Evolutionary conservation across 2,888 invertebrate species (phyloP).

Genomic region (Resseliella maxima): DNA sequence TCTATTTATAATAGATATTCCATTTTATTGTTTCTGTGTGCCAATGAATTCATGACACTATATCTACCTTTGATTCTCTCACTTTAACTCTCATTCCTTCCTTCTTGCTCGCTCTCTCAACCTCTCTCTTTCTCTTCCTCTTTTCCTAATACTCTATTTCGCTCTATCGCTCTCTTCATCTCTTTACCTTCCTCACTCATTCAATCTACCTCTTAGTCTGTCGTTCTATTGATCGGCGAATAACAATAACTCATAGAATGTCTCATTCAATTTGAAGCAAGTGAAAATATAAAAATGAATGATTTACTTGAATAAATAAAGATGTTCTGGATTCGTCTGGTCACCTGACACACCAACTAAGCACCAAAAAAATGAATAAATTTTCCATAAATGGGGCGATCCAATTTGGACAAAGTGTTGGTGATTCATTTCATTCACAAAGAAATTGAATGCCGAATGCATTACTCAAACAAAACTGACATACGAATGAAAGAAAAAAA

Average conservation of each 20-base stretch:
- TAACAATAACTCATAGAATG: background rate
- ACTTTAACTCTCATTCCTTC: too few species aligned
- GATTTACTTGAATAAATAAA: conserved; percentile 51
- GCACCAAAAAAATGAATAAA: conserved; percentile 2
- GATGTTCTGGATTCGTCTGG: conserved; percentile 30
- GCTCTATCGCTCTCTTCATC: too few species aligned
- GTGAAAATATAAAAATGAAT: background rate
- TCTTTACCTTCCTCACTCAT: too few species aligned
- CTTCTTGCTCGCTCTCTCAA: background rate
- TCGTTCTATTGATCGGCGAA: too few species aligned
- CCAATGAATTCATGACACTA: background rate
- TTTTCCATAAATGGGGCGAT: conserved; percentile 29
- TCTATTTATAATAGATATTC: background rate
- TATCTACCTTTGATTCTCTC: too few species aligned
- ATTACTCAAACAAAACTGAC: too few species aligned
- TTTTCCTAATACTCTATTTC: too few species aligned
- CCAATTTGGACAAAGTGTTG: conserved; percentile 15
- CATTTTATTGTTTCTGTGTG: background rate
- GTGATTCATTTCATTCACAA: background rate
- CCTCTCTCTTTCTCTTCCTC: too few species aligned
- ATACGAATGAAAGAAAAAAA: background rate
- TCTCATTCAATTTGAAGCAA: too few species aligned
- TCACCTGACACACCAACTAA: conserved; percentile 6
- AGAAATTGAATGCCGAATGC: background rate
- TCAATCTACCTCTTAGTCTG: too few species aligned